phyloP scores from a whole-genome alignment of 2,888 invertebrate species.

The Anarsia innoxiella region DNA sequence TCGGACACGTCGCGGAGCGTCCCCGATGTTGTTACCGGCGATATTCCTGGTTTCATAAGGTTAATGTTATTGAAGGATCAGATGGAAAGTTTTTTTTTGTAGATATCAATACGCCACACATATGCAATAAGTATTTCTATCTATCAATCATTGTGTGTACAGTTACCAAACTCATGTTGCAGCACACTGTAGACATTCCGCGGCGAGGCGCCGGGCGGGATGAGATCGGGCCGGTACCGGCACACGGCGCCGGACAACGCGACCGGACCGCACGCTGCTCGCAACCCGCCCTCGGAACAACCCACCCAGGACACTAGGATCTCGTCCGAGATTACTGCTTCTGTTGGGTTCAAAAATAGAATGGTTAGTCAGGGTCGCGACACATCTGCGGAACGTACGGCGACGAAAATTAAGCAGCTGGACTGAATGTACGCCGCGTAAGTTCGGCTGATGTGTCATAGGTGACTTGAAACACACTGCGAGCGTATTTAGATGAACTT shows the following conservation, averaged over 20 bases:
- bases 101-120: not conserved
- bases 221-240: conserved; percentile 92
- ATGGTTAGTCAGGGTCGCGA: too few relatives aligned
- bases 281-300: conserved; percentile 36
- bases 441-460: too few relatives aligned
- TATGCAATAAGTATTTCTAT: too few relatives aligned
- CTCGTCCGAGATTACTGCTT: conserved; percentile 82
- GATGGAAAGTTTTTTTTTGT: not conserved
- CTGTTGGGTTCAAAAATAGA: too few relatives aligned
- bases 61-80: not conserved
- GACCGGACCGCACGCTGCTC: conserved; percentile 45
- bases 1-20: conserved; percentile 83
- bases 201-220: conserved; percentile 85
- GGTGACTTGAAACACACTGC: too few relatives aligned
- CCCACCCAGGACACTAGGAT: conserved; percentile 86
- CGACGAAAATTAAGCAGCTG: too few relatives aligned
- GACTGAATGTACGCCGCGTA: too few relatives aligned
- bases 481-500: too few relatives aligned
- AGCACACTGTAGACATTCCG: conserved; percentile 90
- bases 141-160: too few relatives aligned
- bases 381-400: too few relatives aligned
- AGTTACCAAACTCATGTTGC: conserved; percentile 85
- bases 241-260: conserved; percentile 85
- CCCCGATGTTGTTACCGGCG: conserved; percentile 83
- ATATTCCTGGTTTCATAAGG: conserved; percentile 55